Percentiles rank a stretch among this genome's conserved stretches.
phyloP scores from a whole-genome alignment of 2,888 invertebrate species.

The Yponomeuta plumbellus region DNA sequence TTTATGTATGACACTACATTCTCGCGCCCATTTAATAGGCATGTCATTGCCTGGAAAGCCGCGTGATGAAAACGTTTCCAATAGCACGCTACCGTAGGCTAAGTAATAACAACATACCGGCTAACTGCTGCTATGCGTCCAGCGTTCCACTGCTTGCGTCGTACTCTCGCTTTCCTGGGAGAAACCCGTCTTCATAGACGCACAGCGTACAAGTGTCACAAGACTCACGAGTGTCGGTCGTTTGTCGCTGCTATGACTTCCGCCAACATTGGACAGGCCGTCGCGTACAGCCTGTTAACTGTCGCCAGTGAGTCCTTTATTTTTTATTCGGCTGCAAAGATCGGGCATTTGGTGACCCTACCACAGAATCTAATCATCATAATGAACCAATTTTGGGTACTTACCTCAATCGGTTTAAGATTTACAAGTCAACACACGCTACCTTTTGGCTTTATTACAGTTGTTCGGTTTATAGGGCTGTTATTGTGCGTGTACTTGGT shows the following conservation, averaged over 20 bases:
- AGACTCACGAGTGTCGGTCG: neutral
- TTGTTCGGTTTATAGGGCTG: too few species aligned
- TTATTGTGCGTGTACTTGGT: too few species aligned
- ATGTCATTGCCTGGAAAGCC: neutral
- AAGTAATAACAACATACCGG: neutral
- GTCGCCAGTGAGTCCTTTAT: constrained; percentile 22
- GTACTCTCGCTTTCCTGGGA: constrained; percentile 15
- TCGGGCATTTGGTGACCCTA: too few species aligned
- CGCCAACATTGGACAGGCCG: constrained; percentile 17
- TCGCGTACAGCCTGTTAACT: constrained; percentile 21
- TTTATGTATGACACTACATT: too few species aligned
- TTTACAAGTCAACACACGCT: too few species aligned
- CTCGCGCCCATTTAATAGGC: neutral
- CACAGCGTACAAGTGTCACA: neutral
- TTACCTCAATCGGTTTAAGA: too few species aligned
- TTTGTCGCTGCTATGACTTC: constrained; percentile 19
- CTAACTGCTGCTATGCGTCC: neutral
- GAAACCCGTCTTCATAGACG: constrained; percentile 1
- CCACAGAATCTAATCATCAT: too few species aligned
- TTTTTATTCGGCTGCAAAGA: neutral
- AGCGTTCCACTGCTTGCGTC: constrained; percentile 13
- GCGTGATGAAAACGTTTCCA: neutral
- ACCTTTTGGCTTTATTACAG: too few species aligned
- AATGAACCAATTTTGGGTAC: too few species aligned
- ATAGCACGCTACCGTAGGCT: neutral